Base-by-base conservation (phyloP, 2,113 vertebrate genomes). In the Coturnix japonica region DNA sequence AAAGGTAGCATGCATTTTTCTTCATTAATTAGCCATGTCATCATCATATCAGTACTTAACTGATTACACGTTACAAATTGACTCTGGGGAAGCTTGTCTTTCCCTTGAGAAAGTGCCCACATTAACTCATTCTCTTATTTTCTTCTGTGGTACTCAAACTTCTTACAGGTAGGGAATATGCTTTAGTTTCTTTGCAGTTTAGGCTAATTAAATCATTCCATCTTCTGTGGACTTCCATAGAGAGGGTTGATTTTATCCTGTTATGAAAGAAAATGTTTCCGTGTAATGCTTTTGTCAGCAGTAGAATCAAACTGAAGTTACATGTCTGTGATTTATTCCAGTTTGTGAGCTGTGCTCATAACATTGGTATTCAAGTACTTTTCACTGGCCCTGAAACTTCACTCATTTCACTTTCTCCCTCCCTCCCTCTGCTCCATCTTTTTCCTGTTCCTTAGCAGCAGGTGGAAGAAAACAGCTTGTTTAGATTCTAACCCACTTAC, bases 1-100 rank as follows among this genome's bases (percentile, higher is more conserved):
- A 76, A 82, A 81, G 43, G 46, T 80, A 73, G 15, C 5, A 1
- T 80, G 79, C 35, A 59, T 90, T 94, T 90, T 91, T 94, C 89
- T 89, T 84, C 76, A 76, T 95, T 94, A 84, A 81, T 94, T 39
- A 86, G 26, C 49, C 33, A 75, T 85, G 83, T 64, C 85, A 88
- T 84, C 71, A 92, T 43, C 31, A 72, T 11, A 73, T 70, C 71
- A 89, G 81, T 31, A 51, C 51, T 56, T 31, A 85, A 60, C n/a
- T 51, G 95, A n/a, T 47, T 74, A 81, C 71, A 82, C 70, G 57
- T 91, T 90, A 92, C 59, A 82, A 76, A 90, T 70, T 59, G 46
- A 61, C 65, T 72, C 31, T 69, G 35, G 26, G 39, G 31, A 82
- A 57, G 1, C 26, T 78, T 46, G 10, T 49, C 69, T 90, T 41